Evolutionary conservation across 2,888 invertebrate species (phyloP).

Genomic region (Microctonus hyperodae): DNA sequence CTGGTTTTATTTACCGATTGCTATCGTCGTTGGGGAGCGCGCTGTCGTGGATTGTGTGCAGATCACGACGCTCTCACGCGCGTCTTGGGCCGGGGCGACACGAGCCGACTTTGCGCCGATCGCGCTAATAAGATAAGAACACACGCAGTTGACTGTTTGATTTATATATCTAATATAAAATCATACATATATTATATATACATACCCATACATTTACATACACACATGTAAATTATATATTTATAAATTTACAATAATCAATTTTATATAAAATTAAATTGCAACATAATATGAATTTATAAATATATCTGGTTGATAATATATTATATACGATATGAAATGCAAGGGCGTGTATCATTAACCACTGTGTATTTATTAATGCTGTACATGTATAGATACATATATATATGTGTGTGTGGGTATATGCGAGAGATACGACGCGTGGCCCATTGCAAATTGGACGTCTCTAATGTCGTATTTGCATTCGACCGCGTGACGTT

Average conservation of each 20-base stretch:
- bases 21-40: conserved; percentile 15
- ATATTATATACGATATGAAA: too few relatives aligned
- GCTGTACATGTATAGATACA: not conserved
- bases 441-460: conserved; percentile 35
- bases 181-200: not conserved
- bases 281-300: too few relatives aligned
- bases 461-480: conserved; percentile 39
- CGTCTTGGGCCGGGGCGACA: conserved; percentile 13
- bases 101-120: conserved; percentile 21
- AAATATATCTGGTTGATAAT: too few relatives aligned
- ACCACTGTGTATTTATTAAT: not conserved
- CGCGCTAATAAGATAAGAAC: conserved; percentile 32
- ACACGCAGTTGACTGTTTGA: conserved; percentile 12
- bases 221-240: not conserved
- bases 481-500: conserved; percentile 32
- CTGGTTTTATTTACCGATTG: conserved; percentile 19
- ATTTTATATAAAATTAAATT: not conserved
- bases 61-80: conserved; percentile 33
- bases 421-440: conserved; percentile 15
- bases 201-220: conserved; percentile 3
- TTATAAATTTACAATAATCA: not conserved
- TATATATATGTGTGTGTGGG: not conserved
- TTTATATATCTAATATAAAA: not conserved
- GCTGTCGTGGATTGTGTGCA: conserved; percentile 29
- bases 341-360: not conserved